phyloP scores from a whole-genome alignment of 2,797 vertebrate species.

The Antennarius maculatus region DNA sequence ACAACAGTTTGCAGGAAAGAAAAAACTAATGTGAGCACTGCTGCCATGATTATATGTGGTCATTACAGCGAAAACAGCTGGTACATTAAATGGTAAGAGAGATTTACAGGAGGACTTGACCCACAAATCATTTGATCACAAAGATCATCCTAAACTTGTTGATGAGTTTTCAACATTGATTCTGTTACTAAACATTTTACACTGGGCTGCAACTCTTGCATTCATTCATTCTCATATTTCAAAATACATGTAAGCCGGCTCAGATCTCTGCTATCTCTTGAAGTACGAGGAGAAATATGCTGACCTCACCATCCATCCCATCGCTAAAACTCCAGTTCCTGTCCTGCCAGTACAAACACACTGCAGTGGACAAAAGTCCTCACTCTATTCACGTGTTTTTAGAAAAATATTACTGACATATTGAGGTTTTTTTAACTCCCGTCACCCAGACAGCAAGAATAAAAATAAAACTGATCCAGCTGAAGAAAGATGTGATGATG shows the following conservation, averaged over 20 bases:
- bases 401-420: slow-evolving; percentile 21
- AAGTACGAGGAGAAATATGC: no score
- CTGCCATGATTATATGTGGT: neutral
- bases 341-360: neutral
- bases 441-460: slow-evolving; percentile 27
- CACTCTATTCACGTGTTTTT: neutral
- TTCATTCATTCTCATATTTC: no score
- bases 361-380: neutral
- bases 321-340: neutral
- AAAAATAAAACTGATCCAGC: slow-evolving; percentile 31
- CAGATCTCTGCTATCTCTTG: no score
- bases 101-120: no score
- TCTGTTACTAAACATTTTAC: no score
- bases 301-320: neutral
- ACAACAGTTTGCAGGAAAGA: slow-evolving; percentile 14
- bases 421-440: slow-evolving; percentile 46
- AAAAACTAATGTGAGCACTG: slow-evolving; percentile 42
- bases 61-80: neutral
- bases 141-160: no score
- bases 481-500: slow-evolving; percentile 25
- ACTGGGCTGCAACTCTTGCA: no score
- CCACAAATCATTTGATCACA: no score
- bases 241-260: no score
- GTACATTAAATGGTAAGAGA: no score
- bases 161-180: no score